phyloP scores from a whole-genome alignment of 2,888 invertebrate species.

The Ischnura elegans region DNA sequence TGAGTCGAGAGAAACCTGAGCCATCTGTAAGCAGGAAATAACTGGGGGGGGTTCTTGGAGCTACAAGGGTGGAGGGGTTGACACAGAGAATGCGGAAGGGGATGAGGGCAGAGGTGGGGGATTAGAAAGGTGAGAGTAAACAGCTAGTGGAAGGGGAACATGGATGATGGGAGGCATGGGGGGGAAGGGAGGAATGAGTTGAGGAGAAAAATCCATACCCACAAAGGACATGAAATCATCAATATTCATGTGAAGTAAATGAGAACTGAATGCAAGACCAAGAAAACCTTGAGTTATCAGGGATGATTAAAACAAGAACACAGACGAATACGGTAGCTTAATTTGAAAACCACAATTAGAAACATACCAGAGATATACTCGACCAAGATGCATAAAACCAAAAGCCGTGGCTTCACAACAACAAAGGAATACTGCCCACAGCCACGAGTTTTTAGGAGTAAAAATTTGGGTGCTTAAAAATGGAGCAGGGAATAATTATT shows the following conservation, averaged over 20 bases:
- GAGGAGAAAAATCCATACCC: not conserved
- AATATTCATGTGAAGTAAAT: not conserved
- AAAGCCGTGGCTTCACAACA: not conserved
- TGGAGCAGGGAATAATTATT: conserved; percentile 1
- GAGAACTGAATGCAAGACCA: not conserved
- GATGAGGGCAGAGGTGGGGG: conserved; percentile 47
- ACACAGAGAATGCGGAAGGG: conserved; percentile 44
- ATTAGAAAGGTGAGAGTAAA: conserved; percentile 10
- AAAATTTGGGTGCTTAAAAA: not conserved
- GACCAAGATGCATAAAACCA: not conserved
- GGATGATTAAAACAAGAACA: not conserved
- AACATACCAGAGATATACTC: not conserved
- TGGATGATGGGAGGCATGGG: not conserved
- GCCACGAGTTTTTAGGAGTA: not conserved
- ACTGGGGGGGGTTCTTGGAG: not conserved
- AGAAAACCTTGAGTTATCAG: not conserved
- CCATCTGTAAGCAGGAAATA: conserved; percentile 23
- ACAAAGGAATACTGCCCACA: not conserved
- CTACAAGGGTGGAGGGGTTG: not conserved
- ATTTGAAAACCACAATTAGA: not conserved
- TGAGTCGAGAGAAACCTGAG: not conserved
- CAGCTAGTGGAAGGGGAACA: not conserved
- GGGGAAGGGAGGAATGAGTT: not conserved
- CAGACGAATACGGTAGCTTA: not conserved
- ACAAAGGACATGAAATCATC: not conserved